Conservation (phyloP, 92 coral and sea anemone species). For the Paramuricea clavata region DNA sequence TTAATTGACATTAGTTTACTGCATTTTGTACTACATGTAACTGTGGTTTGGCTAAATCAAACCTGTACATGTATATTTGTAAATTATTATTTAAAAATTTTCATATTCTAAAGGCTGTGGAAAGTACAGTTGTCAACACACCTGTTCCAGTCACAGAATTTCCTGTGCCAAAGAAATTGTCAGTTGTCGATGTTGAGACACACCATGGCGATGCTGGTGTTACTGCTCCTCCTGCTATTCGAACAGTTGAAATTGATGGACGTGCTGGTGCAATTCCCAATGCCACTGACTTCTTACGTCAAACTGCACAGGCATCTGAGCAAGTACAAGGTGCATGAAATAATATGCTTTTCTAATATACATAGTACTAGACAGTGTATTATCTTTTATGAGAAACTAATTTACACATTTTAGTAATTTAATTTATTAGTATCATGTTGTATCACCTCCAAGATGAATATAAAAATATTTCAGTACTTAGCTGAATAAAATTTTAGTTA, state of each 20-base stretch:
- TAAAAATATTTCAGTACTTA: too few species aligned
- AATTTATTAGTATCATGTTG: too few species aligned
- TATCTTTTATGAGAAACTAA: not conserved
- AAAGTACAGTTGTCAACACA: slow-evolving; percentile 20
- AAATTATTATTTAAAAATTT: not conserved
- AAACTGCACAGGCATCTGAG: slow-evolving; percentile 32
- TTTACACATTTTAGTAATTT: not conserved
- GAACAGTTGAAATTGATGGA: slow-evolving; percentile 41
- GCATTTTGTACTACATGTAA: not conserved
- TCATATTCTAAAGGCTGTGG: not conserved
- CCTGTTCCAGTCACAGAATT: slow-evolving; percentile 31
- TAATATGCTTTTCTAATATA: too few species aligned
- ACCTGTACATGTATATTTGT: too few species aligned
- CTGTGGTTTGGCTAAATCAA: too few species aligned
- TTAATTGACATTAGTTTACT: too few species aligned
- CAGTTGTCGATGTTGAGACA: not conserved
- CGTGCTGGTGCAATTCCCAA: slow-evolving; percentile 29
- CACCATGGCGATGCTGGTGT: not conserved
- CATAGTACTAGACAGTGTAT: too few species aligned
- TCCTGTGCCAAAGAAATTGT: not conserved
- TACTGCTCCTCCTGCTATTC: slow-evolving; percentile 20
- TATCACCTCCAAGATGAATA: too few species aligned
- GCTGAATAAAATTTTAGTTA: too few species aligned
- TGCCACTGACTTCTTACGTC: slow-evolving; percentile 37
- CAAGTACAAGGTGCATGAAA: slow-evolving; percentile 1